These are phyloP conservation scores for Achatina immaculata DNA, from an alignment of 1,140 invertebrate species.

Conservation along the genomic window DNA sequence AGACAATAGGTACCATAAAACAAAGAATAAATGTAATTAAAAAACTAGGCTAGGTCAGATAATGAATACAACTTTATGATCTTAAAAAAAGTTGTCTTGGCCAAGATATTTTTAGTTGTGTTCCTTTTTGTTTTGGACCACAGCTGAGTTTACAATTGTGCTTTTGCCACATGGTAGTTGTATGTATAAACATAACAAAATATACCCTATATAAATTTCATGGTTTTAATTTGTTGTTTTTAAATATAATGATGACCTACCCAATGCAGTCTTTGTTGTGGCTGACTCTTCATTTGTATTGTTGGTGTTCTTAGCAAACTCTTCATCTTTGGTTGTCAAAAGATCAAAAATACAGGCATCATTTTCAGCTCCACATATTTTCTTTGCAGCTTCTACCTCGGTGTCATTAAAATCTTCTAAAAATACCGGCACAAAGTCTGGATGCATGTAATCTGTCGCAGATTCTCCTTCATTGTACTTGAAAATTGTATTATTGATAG, in stretches of 20 bases:
- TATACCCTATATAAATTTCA: no score
- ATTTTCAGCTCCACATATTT: conserved; percentile 41
- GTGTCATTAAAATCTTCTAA: conserved; percentile 40
- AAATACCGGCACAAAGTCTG: conserved; percentile 45
- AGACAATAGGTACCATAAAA: no score
- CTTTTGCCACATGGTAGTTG: no score
- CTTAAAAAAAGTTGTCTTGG: no score
- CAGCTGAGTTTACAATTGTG: no score
- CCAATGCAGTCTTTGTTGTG: neutral
- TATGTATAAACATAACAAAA: no score
- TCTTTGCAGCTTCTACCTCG: conserved; percentile 16
- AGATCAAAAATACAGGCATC: conserved; percentile 47
- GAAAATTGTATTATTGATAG: conserved; percentile 38
- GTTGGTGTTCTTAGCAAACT: conserved; percentile 39
- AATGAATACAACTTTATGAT: no score
- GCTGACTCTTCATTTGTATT: neutral
- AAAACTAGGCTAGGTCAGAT: no score
- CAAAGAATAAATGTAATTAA: no score
- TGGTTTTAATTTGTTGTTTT: no score
- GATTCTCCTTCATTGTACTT: conserved; percentile 33
- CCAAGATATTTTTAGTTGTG: no score
- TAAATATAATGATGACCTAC: neutral
- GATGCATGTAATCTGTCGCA: conserved; percentile 39
- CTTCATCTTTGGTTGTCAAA: conserved; percentile 43
- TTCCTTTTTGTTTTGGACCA: no score